Conservation (phyloP, 1,140 invertebrate genomes). For the Brachionus angularis region DNA sequence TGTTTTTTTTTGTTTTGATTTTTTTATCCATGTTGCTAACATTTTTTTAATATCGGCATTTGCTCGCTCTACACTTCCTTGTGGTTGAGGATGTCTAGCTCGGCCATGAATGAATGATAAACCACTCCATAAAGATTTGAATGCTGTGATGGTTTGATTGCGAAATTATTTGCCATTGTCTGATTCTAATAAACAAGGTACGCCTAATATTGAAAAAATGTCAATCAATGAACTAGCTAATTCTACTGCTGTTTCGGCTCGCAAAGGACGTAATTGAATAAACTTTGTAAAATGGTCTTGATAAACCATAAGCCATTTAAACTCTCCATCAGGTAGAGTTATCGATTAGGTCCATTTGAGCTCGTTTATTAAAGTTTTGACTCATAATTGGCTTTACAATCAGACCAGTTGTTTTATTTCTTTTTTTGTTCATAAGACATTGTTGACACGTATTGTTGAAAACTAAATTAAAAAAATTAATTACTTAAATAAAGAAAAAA, state of each 20-base stretch:
- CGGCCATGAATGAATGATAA: slow-evolving; percentile 3
- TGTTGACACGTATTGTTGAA: slow-evolving; percentile 42
- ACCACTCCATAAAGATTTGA: neutral
- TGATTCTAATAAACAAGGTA: slow-evolving; percentile 26
- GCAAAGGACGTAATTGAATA: slow-evolving; percentile 12
- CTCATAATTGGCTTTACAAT: slow-evolving; percentile 40
- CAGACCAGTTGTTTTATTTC: slow-evolving; percentile 18
- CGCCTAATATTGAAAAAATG: slow-evolving; percentile 37
- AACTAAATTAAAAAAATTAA: neutral
- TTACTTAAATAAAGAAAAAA: neutral
- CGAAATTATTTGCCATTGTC: neutral
- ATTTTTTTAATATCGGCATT: slow-evolving; percentile 12
- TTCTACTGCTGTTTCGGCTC: slow-evolving; percentile 26
- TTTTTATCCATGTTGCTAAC: too few species aligned
- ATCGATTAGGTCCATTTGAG: slow-evolving; percentile 47
- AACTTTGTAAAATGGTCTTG: slow-evolving; percentile 45
- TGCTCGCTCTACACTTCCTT: neutral
- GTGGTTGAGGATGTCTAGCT: slow-evolving; percentile 10
- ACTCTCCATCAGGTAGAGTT: slow-evolving; percentile 17
- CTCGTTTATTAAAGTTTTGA: slow-evolving; percentile 43
- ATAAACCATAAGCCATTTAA: slow-evolving; percentile 36
- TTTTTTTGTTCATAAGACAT: slow-evolving; percentile 44
- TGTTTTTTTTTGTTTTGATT: too few species aligned
- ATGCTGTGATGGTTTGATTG: slow-evolving; percentile 8
- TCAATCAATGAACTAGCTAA: slow-evolving; percentile 8